A percentile compares a stretch with the other conserved stretches of the same genome.
phyloP scores from a whole-genome alignment of 2,888 invertebrate genomes.

The Zhuqinia jingwanae region DNA sequence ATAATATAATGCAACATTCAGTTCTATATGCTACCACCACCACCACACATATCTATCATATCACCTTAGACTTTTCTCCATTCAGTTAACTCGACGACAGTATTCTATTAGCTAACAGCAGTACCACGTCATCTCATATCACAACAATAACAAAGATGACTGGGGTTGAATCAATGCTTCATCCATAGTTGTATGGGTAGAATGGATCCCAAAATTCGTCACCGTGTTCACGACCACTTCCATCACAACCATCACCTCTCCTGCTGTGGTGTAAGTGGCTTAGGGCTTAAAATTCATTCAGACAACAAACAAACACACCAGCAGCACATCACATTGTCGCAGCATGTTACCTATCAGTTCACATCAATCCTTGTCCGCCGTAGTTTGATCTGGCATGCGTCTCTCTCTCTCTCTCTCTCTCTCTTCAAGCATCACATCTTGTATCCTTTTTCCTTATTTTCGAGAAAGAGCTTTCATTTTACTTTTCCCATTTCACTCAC shows the following conservation, averaged over 20 bases:
- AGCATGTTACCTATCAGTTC: slow-evolving; percentile 33
- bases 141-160: too few species aligned
- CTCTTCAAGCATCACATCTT: neutral
- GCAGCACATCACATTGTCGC: slow-evolving; percentile 5
- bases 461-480: neutral
- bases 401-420: neutral
- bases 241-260: neutral
- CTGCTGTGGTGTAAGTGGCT: neutral
- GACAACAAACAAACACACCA: neutral
- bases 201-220: slow-evolving; percentile 6
- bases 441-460: neutral
- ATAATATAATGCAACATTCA: too few species aligned
- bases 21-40: too few species aligned
- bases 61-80: too few species aligned
- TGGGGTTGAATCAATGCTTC: too few species aligned
- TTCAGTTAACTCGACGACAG: too few species aligned
- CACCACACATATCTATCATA: too few species aligned
- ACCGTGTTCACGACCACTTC: neutral
- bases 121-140: too few species aligned
- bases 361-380: neutral
- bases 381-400: slow-evolving; percentile 20
- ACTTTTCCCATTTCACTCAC: slow-evolving; percentile 13
- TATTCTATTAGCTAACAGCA: too few species aligned
- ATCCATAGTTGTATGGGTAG: neutral
- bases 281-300: slow-evolving; percentile 1